Conservation (phyloP, 2,113 vertebrate species). For the Channa maculata region DNA sequence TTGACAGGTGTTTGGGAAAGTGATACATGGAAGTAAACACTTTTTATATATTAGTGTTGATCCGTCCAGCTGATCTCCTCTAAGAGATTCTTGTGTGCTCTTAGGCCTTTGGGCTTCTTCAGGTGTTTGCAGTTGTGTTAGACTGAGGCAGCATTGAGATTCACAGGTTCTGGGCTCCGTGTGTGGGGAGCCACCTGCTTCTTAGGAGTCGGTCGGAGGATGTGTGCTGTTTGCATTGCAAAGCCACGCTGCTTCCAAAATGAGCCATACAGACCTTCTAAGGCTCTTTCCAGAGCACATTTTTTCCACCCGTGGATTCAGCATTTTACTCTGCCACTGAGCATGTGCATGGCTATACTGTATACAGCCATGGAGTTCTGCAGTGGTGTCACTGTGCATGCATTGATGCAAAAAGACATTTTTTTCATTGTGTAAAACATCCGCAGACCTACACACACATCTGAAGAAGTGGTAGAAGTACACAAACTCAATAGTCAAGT, state of each 20-base stretch:
- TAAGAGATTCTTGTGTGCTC: conserved; percentile 43
- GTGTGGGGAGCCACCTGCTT: conserved; percentile 45
- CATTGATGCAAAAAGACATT: too few species aligned
- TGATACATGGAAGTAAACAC: too few species aligned
- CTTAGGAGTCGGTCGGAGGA: conserved; percentile 71
- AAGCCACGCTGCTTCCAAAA: conserved; percentile 60
- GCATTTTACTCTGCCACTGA: conserved; percentile 1
- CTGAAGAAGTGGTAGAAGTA: too few species aligned
- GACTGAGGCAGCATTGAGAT: conserved; percentile 68
- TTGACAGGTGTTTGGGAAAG: too few species aligned
- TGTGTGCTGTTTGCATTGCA: conserved; percentile 70
- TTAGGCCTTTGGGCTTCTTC: conserved; percentile 9
- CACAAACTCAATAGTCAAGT: too few species aligned
- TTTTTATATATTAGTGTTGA: not conserved
- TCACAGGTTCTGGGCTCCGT: conserved; percentile 27
- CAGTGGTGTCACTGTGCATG: too few species aligned
- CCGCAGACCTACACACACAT: too few species aligned
- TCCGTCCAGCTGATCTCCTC: conserved; percentile 3
- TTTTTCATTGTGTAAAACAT: too few species aligned
- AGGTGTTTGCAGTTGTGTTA: conserved; percentile 32
- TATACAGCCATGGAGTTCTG: too few species aligned
- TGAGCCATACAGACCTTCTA: conserved; percentile 38
- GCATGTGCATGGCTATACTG: too few species aligned
- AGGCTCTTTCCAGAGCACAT: conserved; percentile 30
- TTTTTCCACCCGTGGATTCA: not conserved